Percentiles rank a stretch among this genome's conserved stretches.
Conservation (phyloP, 2,888 invertebrate species). For the Brenthis hecate region DNA sequence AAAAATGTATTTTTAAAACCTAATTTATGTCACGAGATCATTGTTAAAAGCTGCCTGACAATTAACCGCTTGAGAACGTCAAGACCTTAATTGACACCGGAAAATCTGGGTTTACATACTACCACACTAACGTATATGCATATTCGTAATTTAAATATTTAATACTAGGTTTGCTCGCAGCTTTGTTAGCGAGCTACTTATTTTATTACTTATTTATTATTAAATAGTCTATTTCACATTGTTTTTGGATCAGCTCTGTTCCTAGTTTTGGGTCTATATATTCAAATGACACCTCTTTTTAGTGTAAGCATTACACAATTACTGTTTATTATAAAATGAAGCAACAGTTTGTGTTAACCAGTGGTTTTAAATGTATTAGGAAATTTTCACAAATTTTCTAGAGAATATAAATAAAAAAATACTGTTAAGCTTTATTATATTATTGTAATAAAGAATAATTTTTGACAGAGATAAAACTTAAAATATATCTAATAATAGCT, state of each 20-base stretch:
- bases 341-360: too few relatives aligned
- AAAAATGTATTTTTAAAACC: slow-evolving; percentile 2
- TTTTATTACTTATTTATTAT: too few relatives aligned
- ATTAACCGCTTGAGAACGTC: slow-evolving; percentile 40
- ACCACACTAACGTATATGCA: slow-evolving; percentile 8
- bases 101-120: slow-evolving; percentile 26
- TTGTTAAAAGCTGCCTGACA: slow-evolving; percentile 41
- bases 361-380: neutral
- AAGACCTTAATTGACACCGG: slow-evolving; percentile 40
- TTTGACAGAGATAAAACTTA: neutral
- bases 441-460: neutral
- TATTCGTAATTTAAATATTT: slow-evolving; percentile 4
- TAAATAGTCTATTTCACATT: too few relatives aligned
- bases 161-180: neutral
- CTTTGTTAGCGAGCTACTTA: too few relatives aligned
- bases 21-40: slow-evolving; percentile 31
- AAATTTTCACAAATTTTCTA: neutral
- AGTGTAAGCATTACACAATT: too few relatives aligned
- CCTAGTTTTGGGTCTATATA: too few relatives aligned
- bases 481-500: neutral
- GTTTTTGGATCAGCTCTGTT: too few relatives aligned
- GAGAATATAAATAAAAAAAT: neutral
- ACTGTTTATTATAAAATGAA: too few relatives aligned
- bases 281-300: too few relatives aligned
- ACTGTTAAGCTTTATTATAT: neutral